Conservation (phyloP, 2,797 vertebrate genomes). For the Karalla daura region DNA sequence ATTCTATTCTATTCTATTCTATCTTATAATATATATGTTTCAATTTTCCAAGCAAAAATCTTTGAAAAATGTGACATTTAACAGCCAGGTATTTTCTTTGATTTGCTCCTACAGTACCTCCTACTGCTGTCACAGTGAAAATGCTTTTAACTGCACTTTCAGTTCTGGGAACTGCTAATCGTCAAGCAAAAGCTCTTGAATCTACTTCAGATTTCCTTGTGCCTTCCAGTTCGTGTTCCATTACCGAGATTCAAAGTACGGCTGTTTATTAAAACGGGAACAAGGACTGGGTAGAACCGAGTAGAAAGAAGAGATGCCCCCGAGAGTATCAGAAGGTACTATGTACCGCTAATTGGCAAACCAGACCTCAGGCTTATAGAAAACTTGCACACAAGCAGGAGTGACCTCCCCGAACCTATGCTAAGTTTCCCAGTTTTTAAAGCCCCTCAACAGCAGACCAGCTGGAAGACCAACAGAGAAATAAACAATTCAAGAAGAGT, state of each 20-base stretch:
- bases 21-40: too few species aligned
- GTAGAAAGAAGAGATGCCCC: constrained; percentile 18
- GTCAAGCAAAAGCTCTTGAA: not conserved
- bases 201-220: not conserved
- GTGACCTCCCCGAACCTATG: constrained; percentile 13
- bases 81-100: not conserved
- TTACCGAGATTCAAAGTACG: constrained; percentile 10
- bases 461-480: constrained; percentile 28
- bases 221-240: not conserved
- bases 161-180: not conserved
- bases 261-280: constrained; percentile 21
- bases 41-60: too few species aligned
- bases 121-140: not conserved
- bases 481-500: constrained; percentile 45
- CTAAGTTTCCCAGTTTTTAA: constrained; percentile 9
- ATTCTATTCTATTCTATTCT: too few species aligned
- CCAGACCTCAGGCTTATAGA: constrained; percentile 39
- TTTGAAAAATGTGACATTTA: not conserved
- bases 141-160: not conserved
- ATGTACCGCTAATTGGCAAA: constrained; percentile 53
- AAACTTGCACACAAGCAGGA: constrained; percentile 23
- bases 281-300: constrained; percentile 15
- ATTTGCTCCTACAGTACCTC: too few species aligned
- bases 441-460: constrained; percentile 13
- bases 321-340: constrained; percentile 28